Evolutionary conservation across 2,888 invertebrate species (phyloP), one percentile per base, ranked within the genome.

Genomic region (Drosophila barbarae): DNA sequence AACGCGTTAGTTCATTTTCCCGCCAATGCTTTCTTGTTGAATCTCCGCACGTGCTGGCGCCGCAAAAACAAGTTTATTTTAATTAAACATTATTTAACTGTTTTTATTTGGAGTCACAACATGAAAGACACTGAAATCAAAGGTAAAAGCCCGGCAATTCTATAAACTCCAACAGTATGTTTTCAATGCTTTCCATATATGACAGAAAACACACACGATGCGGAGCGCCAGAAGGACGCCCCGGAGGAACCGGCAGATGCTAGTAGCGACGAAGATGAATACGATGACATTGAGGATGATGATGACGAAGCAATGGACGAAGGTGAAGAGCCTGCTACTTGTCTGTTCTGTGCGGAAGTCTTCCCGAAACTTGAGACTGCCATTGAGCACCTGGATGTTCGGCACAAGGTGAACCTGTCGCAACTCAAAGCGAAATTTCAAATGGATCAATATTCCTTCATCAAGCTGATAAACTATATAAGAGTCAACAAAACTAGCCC

Each of bases 401-500:
- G 85, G 15, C 96, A 96, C 83, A 91, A 91, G 55, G 93, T 96
- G 73, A 92, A 93, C 86, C 90, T 96, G 58, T 88, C 91, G 7
- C 88, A 89, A 49, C 89, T 96, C 36, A 94, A 95, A 88, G 87
- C 88, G 4, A 94, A 92, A 86, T 93, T 93, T 81, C 92, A 92
- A 74, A 93, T 96, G 92, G 95, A 96, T 87, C 94, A 94, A 83
- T 95, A 96, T 89, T 93, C 94, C 0, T 95, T 94, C 76, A 93
- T 95, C 28, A 95, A 95, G 84, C 89, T 96, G 82, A 92, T 96
- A 1, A 96, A 96, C 89, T 96, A 93, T 82, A 93, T 96, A 67
- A 92, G 95, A 76, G 91, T 90, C 13, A 91, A 92, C 53, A 93
- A 93, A 69, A 90, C 93, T 2, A 68, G 60, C 0, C 90, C 93